Evolutionary conservation across 2,113 vertebrate genomes (phyloP).

Genomic region (Mellivora capensis): DNA sequence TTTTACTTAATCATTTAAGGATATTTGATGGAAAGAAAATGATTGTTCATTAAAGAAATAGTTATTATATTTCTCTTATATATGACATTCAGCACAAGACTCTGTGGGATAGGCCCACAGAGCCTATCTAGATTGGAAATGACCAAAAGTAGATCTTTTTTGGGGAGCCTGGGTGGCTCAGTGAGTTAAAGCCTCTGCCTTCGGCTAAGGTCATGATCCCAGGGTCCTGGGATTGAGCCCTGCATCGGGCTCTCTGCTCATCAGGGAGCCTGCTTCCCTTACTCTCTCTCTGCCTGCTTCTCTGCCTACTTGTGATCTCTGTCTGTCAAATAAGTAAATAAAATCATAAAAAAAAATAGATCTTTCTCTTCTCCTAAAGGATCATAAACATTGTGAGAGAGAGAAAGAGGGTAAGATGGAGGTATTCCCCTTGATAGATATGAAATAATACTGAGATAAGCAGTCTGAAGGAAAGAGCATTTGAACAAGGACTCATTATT

Average conservation of each 20-base stretch:
- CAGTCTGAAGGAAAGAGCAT: not conserved
- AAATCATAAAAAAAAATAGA: too few species aligned
- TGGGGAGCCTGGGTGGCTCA: too few species aligned
- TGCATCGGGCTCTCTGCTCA: too few species aligned
- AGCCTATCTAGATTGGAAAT: too few species aligned
- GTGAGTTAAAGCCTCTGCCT: too few species aligned
- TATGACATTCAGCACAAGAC: too few species aligned
- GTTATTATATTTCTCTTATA: not conserved
- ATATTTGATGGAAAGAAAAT: not conserved
- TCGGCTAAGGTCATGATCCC: too few species aligned
- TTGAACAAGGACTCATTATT: not conserved
- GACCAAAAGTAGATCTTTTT: not conserved
- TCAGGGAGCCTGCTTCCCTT: too few species aligned
- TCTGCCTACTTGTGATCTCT: too few species aligned
- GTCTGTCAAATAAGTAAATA: too few species aligned
- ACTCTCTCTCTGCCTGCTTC: too few species aligned
- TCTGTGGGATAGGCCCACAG: not conserved
- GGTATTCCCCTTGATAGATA: accelerated
- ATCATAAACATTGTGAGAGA: not conserved
- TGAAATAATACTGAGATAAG: not conserved
- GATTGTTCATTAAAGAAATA: not conserved
- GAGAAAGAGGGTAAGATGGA: not conserved
- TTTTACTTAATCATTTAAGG: not conserved
- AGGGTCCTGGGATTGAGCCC: too few species aligned
- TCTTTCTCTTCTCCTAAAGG: not conserved